These are phyloP conservation scores for Parasteatoda lunata DNA, from an alignment of 2,888 invertebrate species.

Conservation along the genomic window DNA sequence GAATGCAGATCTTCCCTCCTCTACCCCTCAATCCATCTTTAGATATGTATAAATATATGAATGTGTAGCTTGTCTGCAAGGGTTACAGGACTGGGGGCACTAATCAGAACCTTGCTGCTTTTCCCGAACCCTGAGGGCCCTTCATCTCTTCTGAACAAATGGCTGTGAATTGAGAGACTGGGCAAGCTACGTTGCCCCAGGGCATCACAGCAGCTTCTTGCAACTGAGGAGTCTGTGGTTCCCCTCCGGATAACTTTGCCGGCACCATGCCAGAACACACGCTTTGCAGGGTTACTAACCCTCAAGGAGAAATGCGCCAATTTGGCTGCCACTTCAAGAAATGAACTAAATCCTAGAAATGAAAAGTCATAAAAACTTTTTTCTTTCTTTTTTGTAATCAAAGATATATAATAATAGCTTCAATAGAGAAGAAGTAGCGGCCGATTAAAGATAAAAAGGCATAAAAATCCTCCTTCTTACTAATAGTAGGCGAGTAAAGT, in stretches of 20 bases:
- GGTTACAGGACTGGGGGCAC: constrained; percentile 47
- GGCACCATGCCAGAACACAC: constrained; percentile 56
- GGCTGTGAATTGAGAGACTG: constrained; percentile 51
- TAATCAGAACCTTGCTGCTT: constrained; percentile 63
- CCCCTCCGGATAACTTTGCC: neutral
- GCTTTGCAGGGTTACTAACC: constrained; percentile 45
- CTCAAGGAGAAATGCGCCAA: constrained; percentile 29
- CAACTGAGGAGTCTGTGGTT: constrained; percentile 7
- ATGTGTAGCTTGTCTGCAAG: constrained; percentile 15
- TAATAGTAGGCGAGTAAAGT: no score
- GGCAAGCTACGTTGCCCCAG: constrained; percentile 24
- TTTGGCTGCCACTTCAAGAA: constrained; percentile 28
- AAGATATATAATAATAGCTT: neutral
- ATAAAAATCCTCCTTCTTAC: no score
- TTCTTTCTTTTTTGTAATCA: neutral
- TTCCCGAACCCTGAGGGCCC: constrained; percentile 39
- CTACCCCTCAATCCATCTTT: neutral
- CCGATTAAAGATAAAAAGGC: no score
- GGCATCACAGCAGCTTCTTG: constrained; percentile 57
- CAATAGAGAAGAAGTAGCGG: no score
- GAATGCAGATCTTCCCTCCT: neutral
- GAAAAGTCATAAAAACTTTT: neutral
- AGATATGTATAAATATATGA: constrained; percentile 23
- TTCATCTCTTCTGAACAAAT: constrained; percentile 60
- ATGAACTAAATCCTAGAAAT: neutral